A percentile compares a stretch with the other conserved stretches of the same genome.
phyloP scores from a whole-genome alignment of 53 echinoderm and acorn worm genomes.

The Paracentrotus lividus region DNA sequence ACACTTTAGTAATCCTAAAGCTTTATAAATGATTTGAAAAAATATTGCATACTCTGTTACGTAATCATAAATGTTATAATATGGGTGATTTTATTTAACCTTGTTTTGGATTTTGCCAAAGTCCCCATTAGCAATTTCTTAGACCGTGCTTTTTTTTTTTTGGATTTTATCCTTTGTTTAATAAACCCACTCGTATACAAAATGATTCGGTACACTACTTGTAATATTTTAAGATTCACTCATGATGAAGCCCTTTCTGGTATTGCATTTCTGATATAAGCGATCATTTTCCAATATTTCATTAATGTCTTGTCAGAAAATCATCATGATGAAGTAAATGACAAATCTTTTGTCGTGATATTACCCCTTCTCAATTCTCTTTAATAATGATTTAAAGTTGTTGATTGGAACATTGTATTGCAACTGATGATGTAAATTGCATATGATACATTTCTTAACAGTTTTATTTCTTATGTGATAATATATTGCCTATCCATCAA shows the following conservation, averaged over 20 bases:
- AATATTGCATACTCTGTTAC: too few species aligned
- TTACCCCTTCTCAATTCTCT: background rate
- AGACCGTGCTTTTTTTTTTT: background rate
- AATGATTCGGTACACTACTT: constrained; percentile 52
- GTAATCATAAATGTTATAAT: constrained; percentile 19
- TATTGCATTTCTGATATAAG: constrained; percentile 25
- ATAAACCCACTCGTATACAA: constrained; percentile 73
- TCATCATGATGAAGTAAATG: background rate
- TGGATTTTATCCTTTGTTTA: constrained; percentile 22
- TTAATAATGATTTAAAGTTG: background rate
- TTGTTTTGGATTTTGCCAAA: constrained; percentile 7
- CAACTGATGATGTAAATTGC: background rate
- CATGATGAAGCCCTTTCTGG: background rate
- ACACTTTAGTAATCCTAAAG: constrained; percentile 5
- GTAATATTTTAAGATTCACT: constrained; percentile 54
- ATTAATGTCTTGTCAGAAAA: background rate
- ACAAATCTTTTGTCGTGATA: background rate
- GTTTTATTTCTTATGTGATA: constrained; percentile 12
- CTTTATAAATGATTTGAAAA: background rate
- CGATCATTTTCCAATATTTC: constrained; percentile 47
- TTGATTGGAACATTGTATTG: background rate
- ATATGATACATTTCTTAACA: constrained; percentile 20
- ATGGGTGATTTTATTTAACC: constrained; percentile 68
- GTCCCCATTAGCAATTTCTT: constrained; percentile 51
- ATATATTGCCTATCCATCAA: background rate